Evolutionary conservation across 2,113 vertebrate genomes (phyloP), one percentile per base, ranked within the genome.

Genomic region (Semnornis frantzii): DNA sequence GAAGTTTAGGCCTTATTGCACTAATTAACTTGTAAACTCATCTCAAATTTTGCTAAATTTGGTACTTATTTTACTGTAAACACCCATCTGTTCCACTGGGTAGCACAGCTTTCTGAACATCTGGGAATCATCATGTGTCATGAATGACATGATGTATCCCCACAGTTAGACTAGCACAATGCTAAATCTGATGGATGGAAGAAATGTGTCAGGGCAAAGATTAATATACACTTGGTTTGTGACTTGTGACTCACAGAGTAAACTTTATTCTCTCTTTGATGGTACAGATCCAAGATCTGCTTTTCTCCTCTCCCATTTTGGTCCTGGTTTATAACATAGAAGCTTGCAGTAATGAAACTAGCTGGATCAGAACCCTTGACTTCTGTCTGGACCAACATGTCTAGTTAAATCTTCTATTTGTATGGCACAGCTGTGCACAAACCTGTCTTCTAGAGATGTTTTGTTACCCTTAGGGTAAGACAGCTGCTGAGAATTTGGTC

Each of bases 71-170:
- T 96, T 90, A 87, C 88, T 90, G 91, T 93, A 95, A 95, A 96
- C 91, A 94, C 94, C 91, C 94, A 73, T 96, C 97, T 91, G 96
- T 96, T 97, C 97, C 97, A 95, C 82, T 92, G 95, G 94, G 89
- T 92, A 97, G 87, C 60, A 81, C 48, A 88, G 82, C 92, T 94
- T 87, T 96, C 93, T 72, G 87, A 97, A 97, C 97, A 97, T 97
- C 97, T 98, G 97, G 97, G 97, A 97, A 64, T 86, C 87, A 98
- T 98, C 95, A 96, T 85, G 57, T 92, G 85, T 97, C 95, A 96
- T 95, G 90, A 97, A 96, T 97, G 97, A 97, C 97, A 97, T 95
- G 94, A 97, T 96, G 91, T 96, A 96, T 96, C 96, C 94, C 96
- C 92, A 91, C 81, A 94, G 94, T 96, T 94, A 96, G 94, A 96